Base-by-base conservation (phyloP, 2,113 vertebrate species). In the Emberiza fucata region DNA sequence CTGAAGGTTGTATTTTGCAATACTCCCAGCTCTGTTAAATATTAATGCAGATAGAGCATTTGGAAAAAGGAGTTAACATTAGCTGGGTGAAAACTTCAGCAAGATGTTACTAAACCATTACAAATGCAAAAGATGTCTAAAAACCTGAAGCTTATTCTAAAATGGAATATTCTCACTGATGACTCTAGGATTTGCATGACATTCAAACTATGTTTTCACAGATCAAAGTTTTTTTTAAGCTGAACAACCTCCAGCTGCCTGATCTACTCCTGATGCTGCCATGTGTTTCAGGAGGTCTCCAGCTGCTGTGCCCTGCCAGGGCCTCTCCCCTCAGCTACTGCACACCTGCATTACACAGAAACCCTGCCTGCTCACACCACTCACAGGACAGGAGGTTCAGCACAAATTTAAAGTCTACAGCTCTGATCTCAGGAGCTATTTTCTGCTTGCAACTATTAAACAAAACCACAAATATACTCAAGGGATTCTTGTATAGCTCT, bases 331-430 rank as follows among this genome's bases (percentile, higher is more conserved):
- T 18, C 54, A 76, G 23, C 44, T 13, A 13, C 47, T 0, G 5
- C 47, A 21, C 0, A 0, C 37, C 66, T 61, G 31, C 48, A 8
- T 3, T 12, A 14, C 0, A 65, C 31, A 92, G 5, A 47, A 47
- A 4, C 56, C 12, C 70, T 17, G 21, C 37, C 29, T 11, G 47
- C 39, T 54, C 44, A 17, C 3, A 16, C 6, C 56, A 42, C 20
- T 27, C 69, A 50, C 11, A 21, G 48, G 5, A 76, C 5, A 6
- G 37, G 9, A 2, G 23, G 37, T 31, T 73, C 0, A 37, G 40
- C 47, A 79, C 37, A 48, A 57, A 68, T 0, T 27, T 4, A 9
- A 33, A 54, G 12, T 5, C 27, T 29, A 48, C 39, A 71, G 29
- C 29, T 45, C 82, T 48, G 8, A 83, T 56, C 45, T 72, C 71